A percentile compares a stretch with the other conserved stretches of the same genome.
phyloP scores from a whole-genome alignment of 92 coral and sea anemone genomes.

The Isaurus tuberculatus region DNA sequence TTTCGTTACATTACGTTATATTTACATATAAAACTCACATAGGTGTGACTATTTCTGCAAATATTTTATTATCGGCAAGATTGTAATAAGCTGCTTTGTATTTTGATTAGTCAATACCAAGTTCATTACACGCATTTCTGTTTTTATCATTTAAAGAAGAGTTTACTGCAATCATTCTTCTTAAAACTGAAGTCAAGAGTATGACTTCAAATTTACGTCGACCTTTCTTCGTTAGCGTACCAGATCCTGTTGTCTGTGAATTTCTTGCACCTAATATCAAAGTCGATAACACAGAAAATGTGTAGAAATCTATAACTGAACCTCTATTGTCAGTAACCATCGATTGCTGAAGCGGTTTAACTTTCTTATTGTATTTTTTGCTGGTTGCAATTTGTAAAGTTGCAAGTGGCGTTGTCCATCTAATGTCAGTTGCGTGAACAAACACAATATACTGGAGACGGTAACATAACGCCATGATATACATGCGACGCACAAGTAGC shows the following conservation, averaged over 20 bases:
- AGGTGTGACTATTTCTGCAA: not conserved
- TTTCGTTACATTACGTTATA: too few species aligned
- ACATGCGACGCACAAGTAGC: not conserved
- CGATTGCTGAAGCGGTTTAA: not conserved
- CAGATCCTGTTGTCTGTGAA: too few species aligned
- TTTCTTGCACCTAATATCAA: slow-evolving; percentile 14
- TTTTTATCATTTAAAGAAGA: not conserved
- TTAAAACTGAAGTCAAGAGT: slow-evolving; percentile 9
- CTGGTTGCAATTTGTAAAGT: not conserved
- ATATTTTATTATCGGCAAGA: not conserved
- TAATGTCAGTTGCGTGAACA: slow-evolving; percentile 20
- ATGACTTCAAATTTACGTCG: slow-evolving; percentile 2
- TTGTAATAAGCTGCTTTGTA: not conserved
- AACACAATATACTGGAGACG: slow-evolving; percentile 6
- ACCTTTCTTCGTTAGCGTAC: not conserved
- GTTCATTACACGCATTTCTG: not conserved
- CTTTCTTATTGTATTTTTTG: not conserved
- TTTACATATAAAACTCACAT: not conserved
- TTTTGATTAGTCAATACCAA: not conserved
- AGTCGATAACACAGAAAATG: slow-evolving; percentile 20
- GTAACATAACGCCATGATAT: not conserved
- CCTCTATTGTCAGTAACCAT: not conserved
- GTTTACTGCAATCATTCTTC: slow-evolving; percentile 9
- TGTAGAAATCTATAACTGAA: slow-evolving; percentile 10
- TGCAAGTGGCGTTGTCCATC: not conserved